Base-by-base conservation (phyloP, 2,113 vertebrate genomes). In the Recurvirostra avosetta region DNA sequence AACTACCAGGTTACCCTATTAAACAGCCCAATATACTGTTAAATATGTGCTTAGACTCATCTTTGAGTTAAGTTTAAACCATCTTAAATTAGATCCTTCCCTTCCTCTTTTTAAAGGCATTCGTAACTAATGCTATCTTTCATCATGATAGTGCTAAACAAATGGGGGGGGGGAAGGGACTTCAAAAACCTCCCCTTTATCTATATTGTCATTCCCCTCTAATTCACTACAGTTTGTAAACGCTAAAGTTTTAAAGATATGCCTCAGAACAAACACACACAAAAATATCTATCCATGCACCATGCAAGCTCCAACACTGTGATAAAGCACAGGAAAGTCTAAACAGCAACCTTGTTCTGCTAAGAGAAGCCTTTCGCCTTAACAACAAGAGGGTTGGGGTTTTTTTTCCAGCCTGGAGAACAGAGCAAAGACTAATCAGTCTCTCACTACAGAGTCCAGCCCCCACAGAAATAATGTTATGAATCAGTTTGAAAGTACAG, bases 271-370 rank as follows among this genome's bases (percentile, higher is more conserved):
- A 20, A 34, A n/a, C 9, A 23, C 20, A 63, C 12, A n/a, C 21
- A 21, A 41, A 32, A 82, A 47, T 27, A 47, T 14, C 47, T n/a
- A 10, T 26, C 85, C 56, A 7, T 0, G 0, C n/a, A 50, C 19
- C 36, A 47, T 0, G 2, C 30, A 41, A 63, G 34, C 34, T 34
- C 34, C 22, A 77, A 20, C 49, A 27, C 49, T 15, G 27, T 0
- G 0, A 62, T 26, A 67, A 59, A 62, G 9, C 36, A 30, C 0
- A n/a, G 13, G 23, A 56, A 79, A 89, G n/a, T 3, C 80, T 43
- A 43, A 87, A 71, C 22, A 78, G 61, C 59, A 66, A 58, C 43
- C n/a, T 41, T 1, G 4, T 17, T 53, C 75, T 81, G 59, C 73
- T 49, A 70, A 71, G 17, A 72, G 36, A 81, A 74, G 67, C 47